Evolutionary conservation across 1,140 invertebrate genomes (phyloP).

Genomic region (Lepidurus couesii): DNA sequence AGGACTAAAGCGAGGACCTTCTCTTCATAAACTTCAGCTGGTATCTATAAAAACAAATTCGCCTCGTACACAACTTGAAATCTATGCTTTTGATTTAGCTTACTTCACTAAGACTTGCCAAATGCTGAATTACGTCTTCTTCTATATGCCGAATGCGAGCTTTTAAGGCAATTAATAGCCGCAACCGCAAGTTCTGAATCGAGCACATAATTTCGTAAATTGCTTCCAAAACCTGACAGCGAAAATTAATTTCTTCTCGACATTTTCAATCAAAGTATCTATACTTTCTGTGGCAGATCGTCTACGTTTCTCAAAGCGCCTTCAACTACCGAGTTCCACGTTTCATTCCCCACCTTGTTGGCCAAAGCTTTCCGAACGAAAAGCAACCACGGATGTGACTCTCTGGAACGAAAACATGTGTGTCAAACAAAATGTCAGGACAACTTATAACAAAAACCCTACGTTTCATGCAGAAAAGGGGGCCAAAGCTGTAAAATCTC

Average conservation of each 20-base stretch:
- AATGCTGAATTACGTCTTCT: neutral
- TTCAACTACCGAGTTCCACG: neutral
- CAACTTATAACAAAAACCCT: neutral
- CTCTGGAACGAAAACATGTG: neutral
- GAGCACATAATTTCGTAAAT: neutral
- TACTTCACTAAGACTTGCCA: neutral
- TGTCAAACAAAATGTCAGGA: neutral
- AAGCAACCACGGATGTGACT: neutral
- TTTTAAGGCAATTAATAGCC: neutral
- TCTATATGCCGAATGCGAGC: neutral
- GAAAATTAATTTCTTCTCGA: neutral
- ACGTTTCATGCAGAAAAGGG: neutral
- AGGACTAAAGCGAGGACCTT: constrained; percentile 27
- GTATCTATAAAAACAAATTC: neutral
- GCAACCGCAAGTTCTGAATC: neutral
- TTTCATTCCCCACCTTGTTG: neutral
- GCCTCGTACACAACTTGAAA: neutral
- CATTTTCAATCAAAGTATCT: neutral
- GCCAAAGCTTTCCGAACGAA: neutral
- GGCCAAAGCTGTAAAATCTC: neutral
- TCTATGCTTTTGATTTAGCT: neutral
- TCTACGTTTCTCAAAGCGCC: neutral
- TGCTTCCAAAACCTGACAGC: neutral
- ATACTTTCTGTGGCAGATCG: neutral
- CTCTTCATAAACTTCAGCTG: constrained; percentile 22